Conservation (phyloP, 2,797 vertebrate species). For the Erpetoichthys calabaricus region DNA sequence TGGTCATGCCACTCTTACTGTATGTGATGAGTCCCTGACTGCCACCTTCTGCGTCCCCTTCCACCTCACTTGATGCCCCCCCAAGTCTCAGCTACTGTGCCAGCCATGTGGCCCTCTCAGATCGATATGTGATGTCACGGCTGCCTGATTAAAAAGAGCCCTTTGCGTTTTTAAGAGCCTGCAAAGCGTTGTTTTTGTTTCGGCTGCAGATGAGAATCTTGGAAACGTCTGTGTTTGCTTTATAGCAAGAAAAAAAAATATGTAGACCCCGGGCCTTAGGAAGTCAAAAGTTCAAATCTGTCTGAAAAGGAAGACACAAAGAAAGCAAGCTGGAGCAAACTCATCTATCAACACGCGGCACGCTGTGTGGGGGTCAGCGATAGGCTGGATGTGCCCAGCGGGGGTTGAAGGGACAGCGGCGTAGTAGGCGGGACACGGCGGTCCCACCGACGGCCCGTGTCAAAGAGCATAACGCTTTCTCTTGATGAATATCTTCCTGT, state of each 20-base stretch:
- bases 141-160: no score
- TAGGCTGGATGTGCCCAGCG: slow-evolving; percentile 16
- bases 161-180: no score
- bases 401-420: slow-evolving; percentile 14
- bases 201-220: slow-evolving; percentile 26
- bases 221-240: slow-evolving; percentile 25
- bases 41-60: no score
- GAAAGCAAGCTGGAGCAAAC: slow-evolving; percentile 10
- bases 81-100: no score
- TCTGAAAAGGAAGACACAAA: slow-evolving; percentile 19
- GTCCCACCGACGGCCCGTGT: slow-evolving; percentile 10
- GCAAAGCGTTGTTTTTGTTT: slow-evolving; percentile 18
- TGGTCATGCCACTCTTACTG: no score
- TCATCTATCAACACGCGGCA: slow-evolving; percentile 23
- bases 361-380: slow-evolving; percentile 16
- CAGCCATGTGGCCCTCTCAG: no score
- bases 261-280: slow-evolving; percentile 16
- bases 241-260: background rate
- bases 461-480: slow-evolving; percentile 18
- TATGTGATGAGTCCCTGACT: no score
- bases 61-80: no score
- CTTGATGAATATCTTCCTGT: slow-evolving; percentile 28
- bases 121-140: no score
- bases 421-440: slow-evolving; percentile 15
- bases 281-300: slow-evolving; percentile 33